A percentile compares a stretch with the other conserved stretches of the same genome.
phyloP scores from a whole-genome alignment of 2,113 vertebrate genomes.

The Xiphias gladius region DNA sequence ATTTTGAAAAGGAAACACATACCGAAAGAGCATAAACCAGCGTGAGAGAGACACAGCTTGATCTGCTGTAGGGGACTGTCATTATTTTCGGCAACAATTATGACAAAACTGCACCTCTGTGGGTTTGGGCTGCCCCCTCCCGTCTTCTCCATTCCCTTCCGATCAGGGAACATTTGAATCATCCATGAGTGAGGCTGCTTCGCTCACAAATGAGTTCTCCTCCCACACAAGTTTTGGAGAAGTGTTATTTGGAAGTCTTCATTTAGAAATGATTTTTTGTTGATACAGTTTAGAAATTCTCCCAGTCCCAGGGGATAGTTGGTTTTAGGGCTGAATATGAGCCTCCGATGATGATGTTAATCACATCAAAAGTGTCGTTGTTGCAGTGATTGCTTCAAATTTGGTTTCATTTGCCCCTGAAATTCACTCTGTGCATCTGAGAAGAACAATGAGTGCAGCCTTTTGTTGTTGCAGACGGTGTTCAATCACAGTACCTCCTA shows the following conservation, averaged over 20 bases:
- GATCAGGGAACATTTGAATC: slow-evolving; percentile 47
- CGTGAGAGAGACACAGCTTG: slow-evolving; percentile 24
- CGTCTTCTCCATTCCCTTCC: neutral
- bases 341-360: neutral
- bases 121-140: neutral
- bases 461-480: slow-evolving; percentile 31
- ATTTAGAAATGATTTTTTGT: slow-evolving; percentile 43
- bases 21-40: slow-evolving; percentile 29
- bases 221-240: slow-evolving; percentile 26
- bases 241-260: slow-evolving; percentile 23
- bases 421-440: slow-evolving; percentile 20
- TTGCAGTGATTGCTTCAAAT: slow-evolving; percentile 27
- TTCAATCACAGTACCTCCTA: slow-evolving; percentile 60
- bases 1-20: slow-evolving; percentile 32
- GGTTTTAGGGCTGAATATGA: neutral
- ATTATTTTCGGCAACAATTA: slow-evolving; percentile 58
- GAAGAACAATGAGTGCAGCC: slow-evolving; percentile 14
- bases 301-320: neutral
- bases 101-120: slow-evolving; percentile 41
- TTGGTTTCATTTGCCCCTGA: slow-evolving; percentile 26
- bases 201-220: slow-evolving; percentile 20
- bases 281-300: slow-evolving; percentile 28
- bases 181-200: slow-evolving; percentile 30
- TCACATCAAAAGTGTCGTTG: neutral
- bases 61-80: slow-evolving; percentile 49